phyloP scores from a whole-genome alignment of 2,888 invertebrate genomes.

The Muscina levida region DNA sequence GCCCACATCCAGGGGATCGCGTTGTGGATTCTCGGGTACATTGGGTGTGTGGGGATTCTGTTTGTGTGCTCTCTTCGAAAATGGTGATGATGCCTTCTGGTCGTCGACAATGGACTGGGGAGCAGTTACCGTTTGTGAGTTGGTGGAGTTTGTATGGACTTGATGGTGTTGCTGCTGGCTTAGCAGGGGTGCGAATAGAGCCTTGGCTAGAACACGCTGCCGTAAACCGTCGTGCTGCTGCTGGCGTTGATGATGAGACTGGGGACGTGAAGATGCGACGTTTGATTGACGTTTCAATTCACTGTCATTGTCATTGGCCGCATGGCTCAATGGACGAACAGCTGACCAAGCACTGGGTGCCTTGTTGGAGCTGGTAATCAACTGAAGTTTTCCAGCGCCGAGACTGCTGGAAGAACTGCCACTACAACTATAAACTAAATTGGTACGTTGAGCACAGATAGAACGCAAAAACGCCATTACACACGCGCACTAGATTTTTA shows the following conservation, averaged over 20 bases:
- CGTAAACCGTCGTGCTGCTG: conserved; percentile 39
- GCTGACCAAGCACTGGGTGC: conserved; percentile 51
- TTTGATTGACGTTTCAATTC: conserved; percentile 49
- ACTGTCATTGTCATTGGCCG: conserved; percentile 48
- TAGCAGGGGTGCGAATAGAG: conserved; percentile 31
- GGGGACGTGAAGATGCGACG: conserved; percentile 18
- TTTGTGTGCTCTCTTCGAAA: conserved; percentile 23
- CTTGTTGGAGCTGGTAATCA: conserved; percentile 55
- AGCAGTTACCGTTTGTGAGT: conserved; percentile 59
- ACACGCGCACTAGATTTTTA: conserved; percentile 69
- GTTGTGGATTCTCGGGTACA: conserved; percentile 72
- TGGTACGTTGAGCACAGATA: conserved; percentile 77
- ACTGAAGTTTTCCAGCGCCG: conserved; percentile 54
- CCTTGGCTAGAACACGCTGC: conserved; percentile 48
- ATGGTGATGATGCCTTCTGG: conserved; percentile 41
- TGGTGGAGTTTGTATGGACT: conserved; percentile 67
- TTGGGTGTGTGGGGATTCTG: conserved; percentile 64
- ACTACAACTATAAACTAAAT: conserved; percentile 74
- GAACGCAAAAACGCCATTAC: conserved; percentile 80
- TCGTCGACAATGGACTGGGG: conserved; percentile 46
- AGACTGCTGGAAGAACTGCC: conserved; percentile 60
- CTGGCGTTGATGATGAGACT: conserved; percentile 46
- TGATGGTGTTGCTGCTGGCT: conserved; percentile 45
- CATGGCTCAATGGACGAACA: conserved; percentile 55
- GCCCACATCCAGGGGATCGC: conserved; percentile 89